Conservation (phyloP, 2,888 invertebrate genomes). For the Drosophila kambysellisi region DNA sequence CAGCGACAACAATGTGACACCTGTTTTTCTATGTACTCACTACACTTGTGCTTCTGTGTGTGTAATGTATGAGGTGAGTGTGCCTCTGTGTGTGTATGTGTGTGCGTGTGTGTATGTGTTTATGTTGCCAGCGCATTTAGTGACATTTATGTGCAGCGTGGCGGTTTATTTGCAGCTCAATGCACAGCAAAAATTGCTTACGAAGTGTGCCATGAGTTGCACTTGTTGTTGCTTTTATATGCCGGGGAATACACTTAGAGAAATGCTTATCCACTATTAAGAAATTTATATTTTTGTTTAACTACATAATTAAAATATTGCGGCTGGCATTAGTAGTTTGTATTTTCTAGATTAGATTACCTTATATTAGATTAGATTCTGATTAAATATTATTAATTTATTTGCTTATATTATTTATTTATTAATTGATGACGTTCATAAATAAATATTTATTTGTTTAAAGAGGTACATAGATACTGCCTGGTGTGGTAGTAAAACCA, state of each 20-base stretch:
- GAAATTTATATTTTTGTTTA: neutral
- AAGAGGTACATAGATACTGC: neutral
- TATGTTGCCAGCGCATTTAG: slow-evolving; percentile 68
- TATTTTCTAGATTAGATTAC: neutral
- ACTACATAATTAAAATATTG: neutral
- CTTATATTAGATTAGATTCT: neutral
- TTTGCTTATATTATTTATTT: neutral
- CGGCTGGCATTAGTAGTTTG: neutral
- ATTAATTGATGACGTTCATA: neutral
- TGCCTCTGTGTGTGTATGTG: slow-evolving; percentile 19
- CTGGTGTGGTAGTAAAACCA: neutral
- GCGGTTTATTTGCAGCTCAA: slow-evolving; percentile 78
- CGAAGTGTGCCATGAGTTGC: slow-evolving; percentile 75
- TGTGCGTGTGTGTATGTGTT: slow-evolving; percentile 45
- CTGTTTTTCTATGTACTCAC: slow-evolving; percentile 61
- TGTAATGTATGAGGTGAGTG: slow-evolving; percentile 13
- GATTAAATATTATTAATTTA: neutral
- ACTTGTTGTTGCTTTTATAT: slow-evolving; percentile 46
- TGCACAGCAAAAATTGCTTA: slow-evolving; percentile 77
- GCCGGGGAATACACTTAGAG: slow-evolving; percentile 35
- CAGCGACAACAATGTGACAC: slow-evolving; percentile 77
- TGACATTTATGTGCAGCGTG: slow-evolving; percentile 77
- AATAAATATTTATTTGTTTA: neutral
- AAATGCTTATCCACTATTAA: neutral
- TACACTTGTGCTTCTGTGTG: slow-evolving; percentile 4